Percentiles rank a stretch among this genome's conserved stretches.
Evolutionary conservation across 1,140 invertebrate genomes (phyloP).

Genomic region (Eriocheir sinensis): DNA sequence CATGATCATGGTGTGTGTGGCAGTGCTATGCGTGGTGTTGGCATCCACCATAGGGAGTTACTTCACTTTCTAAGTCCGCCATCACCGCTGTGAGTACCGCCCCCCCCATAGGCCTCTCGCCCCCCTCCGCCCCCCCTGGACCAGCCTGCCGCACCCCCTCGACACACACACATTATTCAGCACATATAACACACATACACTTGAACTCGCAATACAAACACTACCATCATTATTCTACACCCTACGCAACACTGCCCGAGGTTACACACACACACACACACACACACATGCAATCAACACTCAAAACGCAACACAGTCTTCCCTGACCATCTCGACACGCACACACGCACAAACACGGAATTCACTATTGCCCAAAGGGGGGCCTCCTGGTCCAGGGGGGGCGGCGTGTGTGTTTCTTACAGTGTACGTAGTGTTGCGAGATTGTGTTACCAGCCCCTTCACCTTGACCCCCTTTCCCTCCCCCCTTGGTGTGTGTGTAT

Average conservation of each 20-base stretch:
- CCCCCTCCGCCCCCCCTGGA: not conserved
- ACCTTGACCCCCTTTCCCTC: not conserved
- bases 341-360: not conserved
- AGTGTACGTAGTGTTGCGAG: not conserved
- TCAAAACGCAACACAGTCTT: not conserved
- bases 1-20: constrained; percentile 84
- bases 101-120: not conserved
- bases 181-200: too few relatives aligned
- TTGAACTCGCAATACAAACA: not conserved
- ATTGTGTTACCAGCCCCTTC: not conserved
- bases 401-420: not conserved
- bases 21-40: constrained; percentile 83
- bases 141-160: not conserved
- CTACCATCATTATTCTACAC: not conserved
- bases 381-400: not conserved
- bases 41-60: constrained; percentile 81
- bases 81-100: not conserved
- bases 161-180: not conserved
- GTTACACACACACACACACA: too few relatives aligned
- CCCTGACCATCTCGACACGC: not conserved
- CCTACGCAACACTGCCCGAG: not conserved
- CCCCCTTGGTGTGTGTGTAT: not conserved
- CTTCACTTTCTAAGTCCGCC: constrained; percentile 75
- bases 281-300: too few relatives aligned
- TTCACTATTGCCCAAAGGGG: not conserved